Evolutionary conservation across 1,140 invertebrate genomes (phyloP).

Genomic region (Diorhabda carinulata): DNA sequence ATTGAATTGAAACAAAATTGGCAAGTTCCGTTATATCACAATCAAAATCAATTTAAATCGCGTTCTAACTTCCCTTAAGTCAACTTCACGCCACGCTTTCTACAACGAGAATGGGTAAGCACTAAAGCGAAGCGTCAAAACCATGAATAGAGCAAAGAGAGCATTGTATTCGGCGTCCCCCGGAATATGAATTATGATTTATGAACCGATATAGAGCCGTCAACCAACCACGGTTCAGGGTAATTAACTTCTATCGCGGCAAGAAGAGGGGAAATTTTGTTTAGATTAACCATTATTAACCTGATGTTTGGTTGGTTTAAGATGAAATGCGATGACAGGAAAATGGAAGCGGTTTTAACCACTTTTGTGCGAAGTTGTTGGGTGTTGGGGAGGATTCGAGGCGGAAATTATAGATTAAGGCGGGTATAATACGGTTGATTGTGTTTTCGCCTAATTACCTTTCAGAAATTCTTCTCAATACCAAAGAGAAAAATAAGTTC

Average conservation of each 20-base stretch:
- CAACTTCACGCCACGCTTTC: neutral
- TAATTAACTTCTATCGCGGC: constrained; percentile 35
- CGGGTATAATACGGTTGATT: too few species aligned
- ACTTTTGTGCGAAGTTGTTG: neutral
- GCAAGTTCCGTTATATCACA: neutral
- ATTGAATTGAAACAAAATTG: neutral
- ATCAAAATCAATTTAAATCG: neutral
- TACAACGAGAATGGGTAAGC: neutral
- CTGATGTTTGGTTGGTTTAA: constrained; percentile 19
- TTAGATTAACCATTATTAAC: constrained; percentile 39
- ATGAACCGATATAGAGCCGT: constrained; percentile 32
- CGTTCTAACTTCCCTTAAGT: neutral
- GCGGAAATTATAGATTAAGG: neutral
- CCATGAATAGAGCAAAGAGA: constrained; percentile 29
- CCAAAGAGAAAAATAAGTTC: too few species aligned
- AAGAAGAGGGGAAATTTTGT: constrained; percentile 29
- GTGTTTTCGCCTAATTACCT: too few species aligned
- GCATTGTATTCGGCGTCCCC: constrained; percentile 33
- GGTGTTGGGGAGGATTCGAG: neutral
- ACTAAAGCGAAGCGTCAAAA: constrained; percentile 20
- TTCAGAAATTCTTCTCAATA: too few species aligned
- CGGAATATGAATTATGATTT: constrained; percentile 42
- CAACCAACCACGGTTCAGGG: constrained; percentile 42
- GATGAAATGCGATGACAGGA: constrained; percentile 8
- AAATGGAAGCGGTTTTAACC: constrained; percentile 9